Evolutionary conservation across 2,888 invertebrate genomes (phyloP).

Genomic region (Drosophila bunnanda): DNA sequence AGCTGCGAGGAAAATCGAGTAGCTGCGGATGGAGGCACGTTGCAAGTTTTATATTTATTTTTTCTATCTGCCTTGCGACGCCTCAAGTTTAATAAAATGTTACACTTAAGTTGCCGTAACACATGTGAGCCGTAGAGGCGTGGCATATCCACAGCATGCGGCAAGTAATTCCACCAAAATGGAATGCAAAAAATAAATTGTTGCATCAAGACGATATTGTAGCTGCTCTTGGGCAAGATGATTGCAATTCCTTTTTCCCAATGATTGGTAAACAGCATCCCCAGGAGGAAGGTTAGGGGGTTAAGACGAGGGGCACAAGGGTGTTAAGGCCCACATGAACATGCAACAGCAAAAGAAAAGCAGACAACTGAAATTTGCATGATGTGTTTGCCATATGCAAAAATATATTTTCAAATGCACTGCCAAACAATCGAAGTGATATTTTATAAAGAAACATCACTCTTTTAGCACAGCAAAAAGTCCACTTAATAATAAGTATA

Average conservation of each 20-base stretch:
- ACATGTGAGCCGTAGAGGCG: constrained; percentile 30
- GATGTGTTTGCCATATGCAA: constrained; percentile 73
- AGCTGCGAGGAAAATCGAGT: constrained; percentile 11
- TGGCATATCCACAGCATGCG: constrained; percentile 41
- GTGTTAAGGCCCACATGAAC: constrained; percentile 24
- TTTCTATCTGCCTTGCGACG: too few relatives aligned
- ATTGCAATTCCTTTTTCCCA: constrained; percentile 75
- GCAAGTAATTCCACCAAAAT: constrained; percentile 53
- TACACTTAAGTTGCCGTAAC: constrained; percentile 70
- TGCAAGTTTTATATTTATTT: constrained; percentile 40
- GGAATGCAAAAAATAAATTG: constrained; percentile 69
- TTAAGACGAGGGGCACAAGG: constrained; percentile 4
- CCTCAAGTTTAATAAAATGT: constrained; percentile 78
- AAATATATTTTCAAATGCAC: constrained; percentile 59
- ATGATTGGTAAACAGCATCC: constrained; percentile 73
- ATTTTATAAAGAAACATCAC: not conserved
- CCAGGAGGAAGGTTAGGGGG: constrained; percentile 10
- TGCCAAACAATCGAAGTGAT: constrained; percentile 16
- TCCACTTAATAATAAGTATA: not conserved
- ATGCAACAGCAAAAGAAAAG: constrained; percentile 40
- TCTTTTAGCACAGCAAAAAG: not conserved
- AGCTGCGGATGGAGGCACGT: constrained; percentile 26
- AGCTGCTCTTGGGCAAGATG: constrained; percentile 60
- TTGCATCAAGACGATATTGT: constrained; percentile 22
- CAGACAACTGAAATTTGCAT: constrained; percentile 62